Conservation (phyloP, 2,888 invertebrate species). For the Dynastes grantii region DNA sequence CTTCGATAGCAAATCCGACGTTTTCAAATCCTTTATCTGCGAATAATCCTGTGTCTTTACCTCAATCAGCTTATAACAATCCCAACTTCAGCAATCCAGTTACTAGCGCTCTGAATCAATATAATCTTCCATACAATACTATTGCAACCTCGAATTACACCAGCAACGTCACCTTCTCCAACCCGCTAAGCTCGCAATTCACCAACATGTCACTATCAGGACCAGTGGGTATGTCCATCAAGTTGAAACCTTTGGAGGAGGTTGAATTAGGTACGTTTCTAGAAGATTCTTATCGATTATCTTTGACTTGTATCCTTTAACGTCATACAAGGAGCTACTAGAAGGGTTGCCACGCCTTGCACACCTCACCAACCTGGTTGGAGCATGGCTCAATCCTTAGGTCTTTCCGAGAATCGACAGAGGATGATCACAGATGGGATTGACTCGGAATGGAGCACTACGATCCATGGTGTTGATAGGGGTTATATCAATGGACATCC, state of each 20-base stretch:
- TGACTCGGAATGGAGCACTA: conserved; percentile 68
- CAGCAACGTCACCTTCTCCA: conserved; percentile 77
- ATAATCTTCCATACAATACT: conserved; percentile 70
- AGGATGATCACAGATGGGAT: conserved; percentile 68
- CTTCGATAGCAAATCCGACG: conserved; percentile 72
- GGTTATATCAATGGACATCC: conserved; percentile 69
- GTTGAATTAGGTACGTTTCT: conserved; percentile 75
- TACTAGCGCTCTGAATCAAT: conserved; percentile 69
- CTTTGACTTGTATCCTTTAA: too few species aligned
- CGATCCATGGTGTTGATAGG: conserved; percentile 63
- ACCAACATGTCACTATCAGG: conserved; percentile 71
- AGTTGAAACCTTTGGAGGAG: conserved; percentile 82
- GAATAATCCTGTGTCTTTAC: conserved; percentile 66
- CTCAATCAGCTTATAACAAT: conserved; percentile 71
- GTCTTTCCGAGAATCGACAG: conserved; percentile 63
- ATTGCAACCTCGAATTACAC: conserved; percentile 65
- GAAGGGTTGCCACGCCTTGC: conserved; percentile 69
- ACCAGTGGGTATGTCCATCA: conserved; percentile 76
- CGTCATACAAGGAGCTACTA: conserved; percentile 60
- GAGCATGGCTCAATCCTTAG: conserved; percentile 63
- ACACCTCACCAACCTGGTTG: conserved; percentile 67
- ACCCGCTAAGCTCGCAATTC: conserved; percentile 76
- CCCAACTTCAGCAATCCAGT: conserved; percentile 72
- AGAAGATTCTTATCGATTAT: too few species aligned
- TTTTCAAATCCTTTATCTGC: conserved; percentile 71